Evolutionary conservation across 1,140 invertebrate species (phyloP).

Genomic region (Lasaia peninsularis): DNA sequence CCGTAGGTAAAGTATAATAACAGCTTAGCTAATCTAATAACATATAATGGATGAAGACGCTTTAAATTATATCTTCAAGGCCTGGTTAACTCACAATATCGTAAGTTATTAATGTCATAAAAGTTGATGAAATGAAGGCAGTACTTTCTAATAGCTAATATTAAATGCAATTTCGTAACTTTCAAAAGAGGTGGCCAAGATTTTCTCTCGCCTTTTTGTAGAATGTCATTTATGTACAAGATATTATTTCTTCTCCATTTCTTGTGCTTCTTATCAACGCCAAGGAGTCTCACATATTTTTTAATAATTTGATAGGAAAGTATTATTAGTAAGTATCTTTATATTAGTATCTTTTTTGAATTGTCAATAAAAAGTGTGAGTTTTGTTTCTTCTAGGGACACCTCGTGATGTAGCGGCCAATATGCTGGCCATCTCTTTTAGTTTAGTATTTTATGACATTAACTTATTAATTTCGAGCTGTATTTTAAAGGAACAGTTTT

Average conservation of each 20-base stretch:
- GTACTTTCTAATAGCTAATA: conserved; percentile 10
- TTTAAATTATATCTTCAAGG: conserved; percentile 44
- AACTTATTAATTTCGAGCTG: conserved; percentile 7
- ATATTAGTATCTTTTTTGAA: too few relatives aligned
- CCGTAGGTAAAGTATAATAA: background rate
- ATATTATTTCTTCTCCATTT: too few relatives aligned
- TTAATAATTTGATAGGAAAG: too few relatives aligned
- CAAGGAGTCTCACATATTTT: too few relatives aligned
- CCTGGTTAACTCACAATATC: conserved; percentile 41
- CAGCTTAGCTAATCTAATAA: background rate
- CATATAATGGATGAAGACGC: conserved; percentile 2
- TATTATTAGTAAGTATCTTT: too few relatives aligned
- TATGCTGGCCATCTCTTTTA: background rate
- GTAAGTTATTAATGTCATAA: background rate
- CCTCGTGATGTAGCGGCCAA: too few relatives aligned
- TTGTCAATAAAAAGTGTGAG: too few relatives aligned
- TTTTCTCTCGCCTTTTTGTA: too few relatives aligned
- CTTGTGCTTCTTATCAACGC: too few relatives aligned
- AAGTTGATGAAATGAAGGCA: conserved; percentile 21
- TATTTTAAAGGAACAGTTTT: conserved; percentile 13
- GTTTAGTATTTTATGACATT: background rate
- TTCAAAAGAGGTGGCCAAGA: background rate
- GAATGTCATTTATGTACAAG: too few relatives aligned
- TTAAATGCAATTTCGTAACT: conserved; percentile 7
- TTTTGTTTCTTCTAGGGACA: too few relatives aligned